These are phyloP conservation scores for Sphecodes monilicornis DNA, from an alignment of 2,888 invertebrate genomes.

Conservation along the genomic window DNA sequence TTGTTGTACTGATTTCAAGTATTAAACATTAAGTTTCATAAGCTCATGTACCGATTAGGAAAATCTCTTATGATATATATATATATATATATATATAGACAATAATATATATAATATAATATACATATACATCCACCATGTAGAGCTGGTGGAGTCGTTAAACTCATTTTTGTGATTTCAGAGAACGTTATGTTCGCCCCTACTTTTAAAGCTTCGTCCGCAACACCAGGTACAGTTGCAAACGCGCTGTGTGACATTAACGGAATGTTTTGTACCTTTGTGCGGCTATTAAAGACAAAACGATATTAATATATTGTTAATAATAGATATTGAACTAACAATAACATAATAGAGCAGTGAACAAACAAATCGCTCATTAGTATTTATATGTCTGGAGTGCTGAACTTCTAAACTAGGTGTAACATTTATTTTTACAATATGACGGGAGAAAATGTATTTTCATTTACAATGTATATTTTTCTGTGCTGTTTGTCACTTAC, in stretches of 20 bases:
- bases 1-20: neutral
- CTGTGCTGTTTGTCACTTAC: neutral
- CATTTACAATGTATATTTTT: neutral
- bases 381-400: neutral
- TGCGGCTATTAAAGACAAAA: neutral
- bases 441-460: neutral
- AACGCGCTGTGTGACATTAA: conserved; percentile 58
- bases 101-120: no score
- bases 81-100: no score
- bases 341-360: neutral
- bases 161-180: conserved; percentile 85
- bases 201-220: conserved; percentile 93
- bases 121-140: no score
- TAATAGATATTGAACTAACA: neutral
- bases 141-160: conserved; percentile 10
- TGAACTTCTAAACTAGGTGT: neutral
- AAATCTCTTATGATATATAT: neutral
- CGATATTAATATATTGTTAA: neutral
- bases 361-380: neutral
- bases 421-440: neutral
- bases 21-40: neutral
- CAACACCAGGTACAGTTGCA: conserved; percentile 88
- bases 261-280: conserved; percentile 36
- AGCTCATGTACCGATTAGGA: neutral
- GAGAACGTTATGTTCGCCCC: conserved; percentile 91